phyloP scores from a whole-genome alignment of 2,113 vertebrate genomes.

The Lagopus muta region DNA sequence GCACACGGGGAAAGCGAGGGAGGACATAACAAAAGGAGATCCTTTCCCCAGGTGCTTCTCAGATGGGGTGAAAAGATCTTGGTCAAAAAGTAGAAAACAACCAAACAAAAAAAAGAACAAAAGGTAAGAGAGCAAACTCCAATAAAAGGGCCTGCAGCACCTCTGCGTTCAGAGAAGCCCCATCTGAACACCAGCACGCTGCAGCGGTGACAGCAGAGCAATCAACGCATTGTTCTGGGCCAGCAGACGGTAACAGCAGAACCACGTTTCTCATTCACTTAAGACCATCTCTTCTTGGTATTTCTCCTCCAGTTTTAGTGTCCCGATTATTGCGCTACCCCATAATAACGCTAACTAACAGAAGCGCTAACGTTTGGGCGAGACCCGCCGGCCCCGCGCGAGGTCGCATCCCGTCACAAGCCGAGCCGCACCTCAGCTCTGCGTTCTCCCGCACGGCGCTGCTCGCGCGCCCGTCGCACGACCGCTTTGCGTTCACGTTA shows the following conservation, averaged over 20 bases:
- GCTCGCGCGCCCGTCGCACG: accelerated
- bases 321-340: background rate
- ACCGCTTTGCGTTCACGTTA: background rate
- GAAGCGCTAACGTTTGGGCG: too few species aligned
- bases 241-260: background rate
- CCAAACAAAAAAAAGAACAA: too few species aligned
- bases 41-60: background rate
- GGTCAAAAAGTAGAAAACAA: background rate
- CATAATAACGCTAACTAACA: background rate
- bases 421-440: accelerated
- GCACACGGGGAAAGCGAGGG: background rate
- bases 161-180: background rate
- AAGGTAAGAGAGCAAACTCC: background rate
- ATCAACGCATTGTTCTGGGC: background rate
- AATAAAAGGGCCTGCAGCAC: background rate
- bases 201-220: background rate
- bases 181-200: background rate
- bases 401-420: too few species aligned
- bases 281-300: too few species aligned
- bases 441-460: background rate
- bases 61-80: background rate
- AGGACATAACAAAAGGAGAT: background rate
- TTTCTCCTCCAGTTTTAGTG: background rate
- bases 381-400: too few species aligned
- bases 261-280: background rate